Evolutionary conservation across 30 jellyfish, hydroid and myxozoan species (phyloP).

Genomic region (Hydractinia echinata): DNA sequence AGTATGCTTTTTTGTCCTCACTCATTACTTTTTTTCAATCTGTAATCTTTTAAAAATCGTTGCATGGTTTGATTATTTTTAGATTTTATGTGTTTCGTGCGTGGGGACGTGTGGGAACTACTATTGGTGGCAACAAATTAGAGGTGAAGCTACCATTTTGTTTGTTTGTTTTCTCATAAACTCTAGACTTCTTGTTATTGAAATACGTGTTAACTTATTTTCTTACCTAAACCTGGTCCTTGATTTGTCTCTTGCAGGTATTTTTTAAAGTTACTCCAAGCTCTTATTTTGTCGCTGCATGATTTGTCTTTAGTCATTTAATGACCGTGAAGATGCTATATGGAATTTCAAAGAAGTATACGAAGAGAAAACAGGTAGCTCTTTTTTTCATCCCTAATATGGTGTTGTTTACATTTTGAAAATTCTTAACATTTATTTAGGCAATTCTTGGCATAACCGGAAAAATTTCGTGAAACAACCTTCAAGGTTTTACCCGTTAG

Average conservation of each 20-base stretch:
- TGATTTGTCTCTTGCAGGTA: neutral
- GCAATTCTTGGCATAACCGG: slow-evolving; percentile 34
- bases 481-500: slow-evolving; percentile 68
- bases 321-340: slow-evolving; percentile 50
- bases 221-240: neutral
- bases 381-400: neutral
- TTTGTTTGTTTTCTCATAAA: neutral
- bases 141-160: slow-evolving; percentile 42
- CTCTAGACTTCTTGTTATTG: neutral
- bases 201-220: neutral
- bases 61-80: neutral
- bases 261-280: too few species aligned
- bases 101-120: slow-evolving; percentile 98
- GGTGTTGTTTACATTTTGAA: neutral
- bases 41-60: neutral
- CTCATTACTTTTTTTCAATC: neutral
- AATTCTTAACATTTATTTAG: neutral
- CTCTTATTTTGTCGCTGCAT: too few species aligned
- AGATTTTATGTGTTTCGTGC: slow-evolving; percentile 69
- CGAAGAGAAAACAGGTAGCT: slow-evolving; percentile 81
- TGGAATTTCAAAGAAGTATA: slow-evolving; percentile 41
- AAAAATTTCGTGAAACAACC: slow-evolving; percentile 63
- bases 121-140: slow-evolving; percentile 77
- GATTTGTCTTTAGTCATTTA: neutral
- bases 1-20: slow-evolving; percentile 1